Base-by-base conservation (phyloP, 2,888 invertebrate genomes). In the Rhamphomyia laevipes region DNA sequence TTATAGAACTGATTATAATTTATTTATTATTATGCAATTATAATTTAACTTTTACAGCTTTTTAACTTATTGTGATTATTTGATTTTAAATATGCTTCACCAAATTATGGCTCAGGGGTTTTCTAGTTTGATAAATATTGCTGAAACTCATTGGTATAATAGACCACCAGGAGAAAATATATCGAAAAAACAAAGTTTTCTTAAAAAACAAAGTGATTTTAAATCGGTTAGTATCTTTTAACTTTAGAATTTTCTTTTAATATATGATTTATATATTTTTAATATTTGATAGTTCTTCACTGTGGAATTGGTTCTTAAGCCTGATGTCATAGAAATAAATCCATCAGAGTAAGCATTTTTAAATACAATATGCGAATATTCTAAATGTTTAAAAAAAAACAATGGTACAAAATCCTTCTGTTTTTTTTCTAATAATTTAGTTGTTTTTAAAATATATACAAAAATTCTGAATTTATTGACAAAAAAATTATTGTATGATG, bases 61-160 rank as follows among this genome's bases (percentile, higher is more conserved):
- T 55, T 77, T 87, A 47, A 84, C 79, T 55, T 67, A 81, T 48
- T 73, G 77, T 16, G 88, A 88, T 61, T 84, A 84, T 61, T 78
- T 85, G 73, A 76, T 81, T 42, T 77, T 81, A 54, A 78, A 78
- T 56, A 77, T 84, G 74, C 67, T 86, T 46, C 81, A 84, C 53
- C 57, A 56, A 1, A 75, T 78, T 57, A 71, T 86, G 58, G 69
- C 79, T 23, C 57, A 59, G 23, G 61, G 58, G 4, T 83, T 86
- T 57, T 63, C 75, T 2, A 56, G 59, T 3, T 76, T 74, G 33
- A 74, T 73, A 35, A 74, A 84, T 0, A 72, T 76, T 0, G 55
- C 65, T 0, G 65, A 71, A 1, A 70, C 73, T 3, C 60, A 74
- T 4, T 54, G 68, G 2, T 67, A 71, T 0, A 64, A 64, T 45